phyloP scores from a whole-genome alignment of 1,140 invertebrate species.

The Euura saliciscinereae region DNA sequence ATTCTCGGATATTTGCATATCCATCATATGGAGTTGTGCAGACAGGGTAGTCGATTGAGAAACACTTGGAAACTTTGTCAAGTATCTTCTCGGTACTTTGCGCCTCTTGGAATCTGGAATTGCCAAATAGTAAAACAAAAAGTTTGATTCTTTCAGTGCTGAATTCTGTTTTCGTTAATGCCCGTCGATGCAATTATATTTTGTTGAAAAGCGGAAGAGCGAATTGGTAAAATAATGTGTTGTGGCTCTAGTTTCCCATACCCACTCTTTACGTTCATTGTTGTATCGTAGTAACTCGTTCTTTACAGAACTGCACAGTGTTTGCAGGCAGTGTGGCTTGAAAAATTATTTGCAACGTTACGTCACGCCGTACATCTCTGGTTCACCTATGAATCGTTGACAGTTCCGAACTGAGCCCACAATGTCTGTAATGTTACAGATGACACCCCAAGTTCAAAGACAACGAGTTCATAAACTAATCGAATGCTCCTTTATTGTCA shows the following conservation, averaged over 20 bases:
- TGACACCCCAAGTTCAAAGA: too few species aligned
- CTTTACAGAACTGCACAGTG: neutral
- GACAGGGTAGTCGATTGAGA: too few species aligned
- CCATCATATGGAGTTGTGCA: too few species aligned
- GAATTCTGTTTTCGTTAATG: neutral
- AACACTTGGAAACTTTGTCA: too few species aligned
- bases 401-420: neutral
- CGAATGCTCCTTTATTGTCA: too few species aligned
- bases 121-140: too few species aligned
- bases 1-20: too few species aligned
- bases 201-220: neutral
- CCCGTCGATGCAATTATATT: neutral
- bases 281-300: neutral
- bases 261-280: conserved; percentile 1
- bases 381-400: neutral
- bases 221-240: neutral
- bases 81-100: too few species aligned
- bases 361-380: neutral
- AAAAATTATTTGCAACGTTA: conserved; percentile 5
- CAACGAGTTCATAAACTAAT: too few species aligned
- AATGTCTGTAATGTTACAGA: too few species aligned
- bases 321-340: neutral
- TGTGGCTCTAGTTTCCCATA: neutral
- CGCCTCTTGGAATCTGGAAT: too few species aligned
- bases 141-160: neutral